Base-by-base conservation (phyloP, 2,888 invertebrate genomes). In the Hypena proboscidalis region DNA sequence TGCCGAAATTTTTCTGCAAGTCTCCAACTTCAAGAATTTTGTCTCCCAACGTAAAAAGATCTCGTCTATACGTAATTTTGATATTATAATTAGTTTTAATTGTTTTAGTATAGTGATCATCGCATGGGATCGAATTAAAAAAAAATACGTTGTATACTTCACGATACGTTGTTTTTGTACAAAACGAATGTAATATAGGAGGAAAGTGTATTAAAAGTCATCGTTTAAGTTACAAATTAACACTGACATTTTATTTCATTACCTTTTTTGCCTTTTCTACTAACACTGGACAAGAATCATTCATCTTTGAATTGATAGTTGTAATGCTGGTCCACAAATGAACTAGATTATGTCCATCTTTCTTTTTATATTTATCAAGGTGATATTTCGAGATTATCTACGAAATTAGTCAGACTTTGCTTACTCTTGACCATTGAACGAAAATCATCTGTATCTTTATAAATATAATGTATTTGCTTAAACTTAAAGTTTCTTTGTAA, bases 161-260 rank as follows among this genome's bases (percentile, higher is more conserved):
- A 63, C 55, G 58, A 80, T 78, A 80, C 77, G 79, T 85, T 88
- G 84, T 88, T 89, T 63, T 88, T 90, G 84, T 89, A 90, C 84
- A 90, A 78, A 83, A 84, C 76, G 73, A 83, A 80, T 88, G 85
- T 88, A 87, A 84, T 77, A 84, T 89, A 89, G 83, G 75, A 80
- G 46, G 71, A 74, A 81, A 83, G 78, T 86, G 83, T 87, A 90
- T 88, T 90, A 90, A 89, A 90, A 89, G 86, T 90, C 86, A 88
- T 86, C 74, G 83, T 88, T 88, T 87, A 87, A 88, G 86, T 89
- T 90, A 83, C 80, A 82, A 85, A 81, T 80, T 76, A 78, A 42
- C 49, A 34, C 45, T 60, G 77, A 63, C 30, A 79, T 83, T 84
- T 88, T 77, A 85, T 85, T 88, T 79, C 29, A 42, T 29, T 38